Evolutionary conservation across 2,797 vertebrate species (phyloP).

Genomic region (Gymnoscopelus microlampas): DNA sequence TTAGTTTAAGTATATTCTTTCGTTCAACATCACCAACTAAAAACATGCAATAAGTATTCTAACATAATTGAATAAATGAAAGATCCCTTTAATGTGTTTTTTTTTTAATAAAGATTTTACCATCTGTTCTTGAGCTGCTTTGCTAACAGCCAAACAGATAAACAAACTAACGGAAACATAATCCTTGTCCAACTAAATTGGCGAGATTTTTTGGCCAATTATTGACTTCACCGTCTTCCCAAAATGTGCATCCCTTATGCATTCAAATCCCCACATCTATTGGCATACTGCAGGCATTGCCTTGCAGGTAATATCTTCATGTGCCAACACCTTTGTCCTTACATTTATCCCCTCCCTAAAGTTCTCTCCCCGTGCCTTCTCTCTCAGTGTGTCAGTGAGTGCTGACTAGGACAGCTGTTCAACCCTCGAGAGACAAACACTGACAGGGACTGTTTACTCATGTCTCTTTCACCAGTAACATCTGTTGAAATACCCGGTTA

Average conservation of each 20-base stretch:
- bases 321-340: slow-evolving; percentile 26
- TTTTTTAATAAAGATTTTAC: no score
- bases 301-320: slow-evolving; percentile 13
- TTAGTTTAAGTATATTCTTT: no score
- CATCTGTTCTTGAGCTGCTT: no score
- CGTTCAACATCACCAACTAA: no score
- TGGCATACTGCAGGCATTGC: not conserved
- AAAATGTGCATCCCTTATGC: not conserved
- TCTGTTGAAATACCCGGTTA: slow-evolving; percentile 60
- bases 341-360: slow-evolving; percentile 23
- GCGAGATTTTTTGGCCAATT: no score
- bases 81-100: no score
- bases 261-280: slow-evolving; percentile 1
- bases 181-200: no score
- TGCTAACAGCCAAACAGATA: no score
- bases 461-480: slow-evolving; percentile 54
- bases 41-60: no score
- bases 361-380: slow-evolving; percentile 49
- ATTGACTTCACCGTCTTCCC: no score
- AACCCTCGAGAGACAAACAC: slow-evolving; percentile 60
- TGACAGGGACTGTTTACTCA: slow-evolving; percentile 70
- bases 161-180: no score
- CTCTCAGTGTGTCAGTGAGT: slow-evolving; percentile 60
- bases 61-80: no score
- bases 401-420: slow-evolving; percentile 67